Evolutionary conservation across 2,888 invertebrate species (phyloP).

Genomic region (Celastrina argiolus): DNA sequence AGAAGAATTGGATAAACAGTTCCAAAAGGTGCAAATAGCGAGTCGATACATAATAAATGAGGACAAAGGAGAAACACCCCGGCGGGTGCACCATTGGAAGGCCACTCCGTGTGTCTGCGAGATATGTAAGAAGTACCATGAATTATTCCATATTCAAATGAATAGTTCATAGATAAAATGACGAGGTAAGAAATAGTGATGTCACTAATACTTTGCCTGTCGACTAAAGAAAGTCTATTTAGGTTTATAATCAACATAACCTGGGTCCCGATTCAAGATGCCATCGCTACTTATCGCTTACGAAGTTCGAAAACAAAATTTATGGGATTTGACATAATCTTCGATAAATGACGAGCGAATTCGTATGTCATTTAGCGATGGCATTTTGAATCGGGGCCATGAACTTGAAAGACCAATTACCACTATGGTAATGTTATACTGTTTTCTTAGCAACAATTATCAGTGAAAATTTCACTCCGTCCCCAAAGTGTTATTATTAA

Average conservation of each 20-base stretch:
- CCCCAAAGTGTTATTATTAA: not conserved
- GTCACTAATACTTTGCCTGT: not conserved
- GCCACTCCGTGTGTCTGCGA: constrained; percentile 57
- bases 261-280: too few relatives aligned
- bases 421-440: too few relatives aligned
- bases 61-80: constrained; percentile 28
- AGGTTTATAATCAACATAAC: not conserved
- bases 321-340: too few relatives aligned
- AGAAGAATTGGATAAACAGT: constrained; percentile 32
- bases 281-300: too few relatives aligned
- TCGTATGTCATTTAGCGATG: too few relatives aligned
- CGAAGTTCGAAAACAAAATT: too few relatives aligned
- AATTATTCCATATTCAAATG: constrained; percentile 51
- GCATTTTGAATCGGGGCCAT: too few relatives aligned
- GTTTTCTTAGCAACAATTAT: not conserved
- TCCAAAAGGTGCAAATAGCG: constrained; percentile 50
- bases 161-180: constrained; percentile 27
- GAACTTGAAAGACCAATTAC: too few relatives aligned
- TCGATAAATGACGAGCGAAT: too few relatives aligned
- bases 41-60: constrained; percentile 53
- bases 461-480: not conserved
- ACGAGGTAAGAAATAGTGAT: not conserved
- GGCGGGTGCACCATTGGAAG: constrained; percentile 29
- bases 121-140: constrained; percentile 63
- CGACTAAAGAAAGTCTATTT: not conserved